phyloP scores from a whole-genome alignment of 2,113 vertebrate species.

The Colius striatus region DNA sequence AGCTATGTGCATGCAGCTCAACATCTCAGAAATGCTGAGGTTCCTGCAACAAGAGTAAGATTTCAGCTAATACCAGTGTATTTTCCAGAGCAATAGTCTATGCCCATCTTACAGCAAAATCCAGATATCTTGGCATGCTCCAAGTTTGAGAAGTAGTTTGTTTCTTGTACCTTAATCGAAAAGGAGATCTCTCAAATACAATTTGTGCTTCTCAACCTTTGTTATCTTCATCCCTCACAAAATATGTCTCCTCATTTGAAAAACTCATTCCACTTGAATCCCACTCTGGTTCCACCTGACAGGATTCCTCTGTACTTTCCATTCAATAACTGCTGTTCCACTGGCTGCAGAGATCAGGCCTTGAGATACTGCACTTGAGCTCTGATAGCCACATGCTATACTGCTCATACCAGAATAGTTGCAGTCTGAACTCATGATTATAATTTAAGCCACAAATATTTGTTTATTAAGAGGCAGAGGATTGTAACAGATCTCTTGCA shows the following conservation, averaged over 20 bases:
- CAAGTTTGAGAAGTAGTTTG: background rate
- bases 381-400: background rate
- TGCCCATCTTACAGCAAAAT: background rate
- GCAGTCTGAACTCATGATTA: background rate
- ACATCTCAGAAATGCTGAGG: background rate
- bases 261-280: slow-evolving; percentile 23
- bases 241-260: background rate
- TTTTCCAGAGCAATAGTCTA: background rate
- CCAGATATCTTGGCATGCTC: background rate
- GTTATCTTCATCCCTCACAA: background rate
- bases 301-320: background rate
- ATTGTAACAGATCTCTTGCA: background rate
- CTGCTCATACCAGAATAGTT: background rate
- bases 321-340: background rate
- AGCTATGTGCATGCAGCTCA: background rate
- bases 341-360: background rate
- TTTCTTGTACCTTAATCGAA: background rate
- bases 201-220: background rate
- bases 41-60: background rate
- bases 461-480: background rate
- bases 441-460: background rate
- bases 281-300: background rate
- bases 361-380: background rate
- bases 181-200: background rate
- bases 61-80: background rate